Base-by-base conservation (phyloP, 92 coral and sea anemone genomes). In the Meandrina meandrites region DNA sequence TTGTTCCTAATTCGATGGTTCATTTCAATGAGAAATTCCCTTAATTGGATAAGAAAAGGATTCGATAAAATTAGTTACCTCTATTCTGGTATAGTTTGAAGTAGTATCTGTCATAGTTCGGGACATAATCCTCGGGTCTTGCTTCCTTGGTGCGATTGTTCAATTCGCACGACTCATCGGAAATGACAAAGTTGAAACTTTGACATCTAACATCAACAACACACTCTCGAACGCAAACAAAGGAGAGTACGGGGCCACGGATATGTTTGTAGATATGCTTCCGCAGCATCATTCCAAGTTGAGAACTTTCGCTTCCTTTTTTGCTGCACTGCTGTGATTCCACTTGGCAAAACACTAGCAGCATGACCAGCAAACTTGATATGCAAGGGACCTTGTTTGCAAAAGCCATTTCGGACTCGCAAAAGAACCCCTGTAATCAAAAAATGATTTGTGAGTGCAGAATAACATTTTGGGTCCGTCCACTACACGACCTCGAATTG, bases 61-160 rank as follows among this genome's bases (percentile, higher is more conserved):
- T 8, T 31, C 4, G 21, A 69, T 69, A 34, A 28, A 32, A 31
- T 31, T 71, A 71, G 42, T 34, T 68, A 83, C 87, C 87, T 83
- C 87, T 72, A 0, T 53, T 24, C 35, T 32, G 30, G 58, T 83
- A 79, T 21, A 60, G 80, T 37, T 45, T 54, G 54, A 83, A 45
- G 56, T 73, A 83, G 57, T 34, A 74, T 14, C 87, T 77, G 47
- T 54, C 72, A 1, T 34, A 1, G 72, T 83, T 34, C 18, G 66
- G 16, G 8, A 53, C 70, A 73, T 51, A 83, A 72, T 83, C 66
- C 40, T 72, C 72, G 12, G 71, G 79, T 30, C 87, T 71, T 12
- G 87, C 87, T 53, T 83, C 87, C 71, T 83, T 83, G n/a, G 87
- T 73, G 54, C 87, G 87, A 45, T 83, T 73, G 53, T 74, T 83